Base-by-base conservation (phyloP, 2,888 invertebrate species). In the Ophioninae sp. region DNA sequence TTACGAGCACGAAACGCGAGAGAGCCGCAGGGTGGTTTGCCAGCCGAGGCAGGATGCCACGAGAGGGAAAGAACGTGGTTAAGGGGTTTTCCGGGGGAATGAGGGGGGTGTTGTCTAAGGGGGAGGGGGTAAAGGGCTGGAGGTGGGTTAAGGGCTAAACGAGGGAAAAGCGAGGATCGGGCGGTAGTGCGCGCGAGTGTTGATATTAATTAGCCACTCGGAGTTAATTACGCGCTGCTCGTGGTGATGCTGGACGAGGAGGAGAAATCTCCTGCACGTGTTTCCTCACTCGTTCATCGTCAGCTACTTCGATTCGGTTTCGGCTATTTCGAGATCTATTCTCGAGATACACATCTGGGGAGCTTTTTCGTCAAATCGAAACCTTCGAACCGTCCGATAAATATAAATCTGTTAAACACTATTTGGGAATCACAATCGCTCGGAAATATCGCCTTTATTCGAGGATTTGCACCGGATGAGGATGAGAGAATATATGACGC, bases 141-240 rank as follows among this genome's bases (percentile, higher is more conserved):
- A 58, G 64, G 72, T 75, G 81, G 79, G 73, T 71, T 81, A 82
- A 86, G 83, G 84, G 80, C 75, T 86, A 84, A 86, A 86, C 84
- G 86, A 84, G 86, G 72, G 84, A 83, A 81, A 84, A 83, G 74
- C 76, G 77, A 78, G 41, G 71, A 65, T 56, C 74, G 76, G 51
- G 74, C 80, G 41, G 7, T 51, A 17, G 13, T 3, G 17, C 6
- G 17, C 17, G 17, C 77, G 75, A 75, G 85, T 82, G 84, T 84
- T 86, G 86, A 86, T 87, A 87, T 87, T 86, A 87, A 87, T 87
- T 86, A 87, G 85, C 86, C 86, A 86, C 87, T 87, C 86, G 86
- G 82, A 86, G 86, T 86, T 87, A 86, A 87, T 87, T 87, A 87
- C 85, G 82, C 84, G 84, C 86, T 79, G 81, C 85, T 74, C 80